These are phyloP conservation scores for Palaemon carinicauda DNA, from an alignment of 1,140 invertebrate species.

Conservation along the genomic window DNA sequence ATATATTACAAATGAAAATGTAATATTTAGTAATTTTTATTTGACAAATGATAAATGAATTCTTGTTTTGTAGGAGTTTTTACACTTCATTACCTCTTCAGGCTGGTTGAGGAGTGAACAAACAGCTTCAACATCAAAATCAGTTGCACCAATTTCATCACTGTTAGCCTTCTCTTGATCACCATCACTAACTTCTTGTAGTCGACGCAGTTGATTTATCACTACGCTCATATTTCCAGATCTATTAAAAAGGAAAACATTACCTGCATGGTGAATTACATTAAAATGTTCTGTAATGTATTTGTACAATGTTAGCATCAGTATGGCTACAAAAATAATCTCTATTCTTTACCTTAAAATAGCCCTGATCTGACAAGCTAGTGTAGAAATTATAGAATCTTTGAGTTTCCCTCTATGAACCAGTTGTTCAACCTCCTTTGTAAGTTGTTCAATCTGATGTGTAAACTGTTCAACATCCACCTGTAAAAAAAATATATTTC, in stretches of 20 bases:
- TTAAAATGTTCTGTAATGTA: no score
- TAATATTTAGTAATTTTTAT: no score
- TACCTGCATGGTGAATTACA: background rate
- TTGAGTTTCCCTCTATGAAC: constrained; percentile 28
- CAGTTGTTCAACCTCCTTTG: constrained; percentile 34
- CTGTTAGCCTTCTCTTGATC: background rate
- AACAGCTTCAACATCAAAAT: constrained; percentile 44
- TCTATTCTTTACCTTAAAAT: constrained; percentile 38
- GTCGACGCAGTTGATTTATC: constrained; percentile 37
- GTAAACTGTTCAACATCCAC: constrained; percentile 43
- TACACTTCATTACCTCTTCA: constrained; percentile 21
- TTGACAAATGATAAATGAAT: no score
- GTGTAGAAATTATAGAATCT: constrained; percentile 52
- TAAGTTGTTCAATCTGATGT: constrained; percentile 27
- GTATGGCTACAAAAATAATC: background rate
- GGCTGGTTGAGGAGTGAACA: constrained; percentile 43
- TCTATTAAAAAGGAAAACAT: background rate
- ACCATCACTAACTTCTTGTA: constrained; percentile 5
- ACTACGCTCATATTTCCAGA: constrained; percentile 49
- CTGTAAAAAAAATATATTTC: background rate
- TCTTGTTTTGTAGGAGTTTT: no score
- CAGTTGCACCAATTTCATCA: background rate
- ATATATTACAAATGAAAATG: no score
- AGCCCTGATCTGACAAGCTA: constrained; percentile 48
- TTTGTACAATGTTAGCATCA: background rate